Base-by-base conservation (phyloP, 2,888 invertebrate species). In the Habrosyne pyritoides region DNA sequence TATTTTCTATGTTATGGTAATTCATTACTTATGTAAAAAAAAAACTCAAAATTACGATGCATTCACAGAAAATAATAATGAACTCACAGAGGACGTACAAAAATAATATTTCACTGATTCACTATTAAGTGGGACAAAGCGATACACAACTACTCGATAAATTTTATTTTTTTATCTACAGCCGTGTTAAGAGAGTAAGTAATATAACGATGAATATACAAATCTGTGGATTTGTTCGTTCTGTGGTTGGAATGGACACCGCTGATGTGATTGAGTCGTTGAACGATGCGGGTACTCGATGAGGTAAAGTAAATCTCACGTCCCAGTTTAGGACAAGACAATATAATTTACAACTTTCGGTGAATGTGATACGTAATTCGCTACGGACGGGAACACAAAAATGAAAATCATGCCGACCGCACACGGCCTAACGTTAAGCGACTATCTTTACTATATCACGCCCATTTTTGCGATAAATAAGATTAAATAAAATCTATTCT, bases 341-440 rank as follows among this genome's bases (percentile, higher is more conserved):
- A 73, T 66, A 72, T 55, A 76, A 69, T 81, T 84, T 81, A 86
- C 77, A 84, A 75, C 61, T 63, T 67, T 61, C 60, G 67, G 71
- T 77, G 71, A 76, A 68, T 77, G 76, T 68, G 76, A 72, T 76
- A 78, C 69, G 69, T 88, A 89, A 87, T 80, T 85, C 70, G 63
- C 88, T 90, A 91, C 80, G 91, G 91, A 91, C 91, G 91, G 91
- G 91, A 91, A 91, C 89, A 89, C 83, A 91, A 90, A 86, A 76
- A 66, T 66, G 67, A 69, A 75, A 74, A 72, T 57, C 61, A 55
- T 58, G 69, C 81, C 83, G 66, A 81, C 86, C 87, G 80, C 88
- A 77, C 84, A 76, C 75, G 75, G 69, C 76, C 63, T 60, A 61
- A 60, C 28, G 60, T 61, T 58, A 49, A 62, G 70, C 61, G 64